phyloP scores from a whole-genome alignment of 2,888 invertebrate species.

The Agriotes lineatus region DNA sequence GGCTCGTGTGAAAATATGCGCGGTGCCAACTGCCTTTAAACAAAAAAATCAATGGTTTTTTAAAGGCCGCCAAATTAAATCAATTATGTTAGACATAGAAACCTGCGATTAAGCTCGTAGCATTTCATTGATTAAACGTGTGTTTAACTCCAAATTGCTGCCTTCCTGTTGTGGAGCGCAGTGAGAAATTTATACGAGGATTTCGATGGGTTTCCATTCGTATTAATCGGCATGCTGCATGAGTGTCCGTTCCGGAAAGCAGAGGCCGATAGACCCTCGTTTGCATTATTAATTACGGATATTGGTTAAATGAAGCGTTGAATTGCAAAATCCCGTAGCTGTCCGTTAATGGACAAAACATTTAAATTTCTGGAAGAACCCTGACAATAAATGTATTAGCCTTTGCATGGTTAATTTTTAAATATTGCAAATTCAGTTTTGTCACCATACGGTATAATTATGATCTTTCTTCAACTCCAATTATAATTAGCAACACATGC shows the following conservation, averaged over 20 bases:
- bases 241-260: conserved; percentile 13
- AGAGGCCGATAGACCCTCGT: not conserved
- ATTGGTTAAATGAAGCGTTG: too few relatives aligned
- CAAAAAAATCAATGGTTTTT: conserved; percentile 2
- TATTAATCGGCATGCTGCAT: conserved; percentile 6
- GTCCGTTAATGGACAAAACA: too few relatives aligned
- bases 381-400: too few relatives aligned
- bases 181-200: conserved; percentile 19
- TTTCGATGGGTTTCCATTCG: conserved; percentile 17
- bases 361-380: too few relatives aligned
- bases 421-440: too few relatives aligned
- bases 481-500: too few relatives aligned
- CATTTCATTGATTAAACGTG: conserved; percentile 39
- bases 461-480: too few relatives aligned
- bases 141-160: conserved; percentile 35
- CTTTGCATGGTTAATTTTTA: too few relatives aligned
- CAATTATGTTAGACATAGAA: conserved; percentile 30
- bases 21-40: not conserved
- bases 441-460: too few relatives aligned
- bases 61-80: conserved; percentile 30
- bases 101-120: conserved; percentile 29
- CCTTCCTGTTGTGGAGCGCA: conserved; percentile 32
- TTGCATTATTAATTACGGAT: conserved; percentile 7
- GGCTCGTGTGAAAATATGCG: conserved; percentile 12
- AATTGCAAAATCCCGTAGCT: too few relatives aligned